Evolutionary conservation across 1,140 invertebrate species (phyloP), one percentile per base, ranked within the genome.

Genomic region (Mactra quadrangularis): DNA sequence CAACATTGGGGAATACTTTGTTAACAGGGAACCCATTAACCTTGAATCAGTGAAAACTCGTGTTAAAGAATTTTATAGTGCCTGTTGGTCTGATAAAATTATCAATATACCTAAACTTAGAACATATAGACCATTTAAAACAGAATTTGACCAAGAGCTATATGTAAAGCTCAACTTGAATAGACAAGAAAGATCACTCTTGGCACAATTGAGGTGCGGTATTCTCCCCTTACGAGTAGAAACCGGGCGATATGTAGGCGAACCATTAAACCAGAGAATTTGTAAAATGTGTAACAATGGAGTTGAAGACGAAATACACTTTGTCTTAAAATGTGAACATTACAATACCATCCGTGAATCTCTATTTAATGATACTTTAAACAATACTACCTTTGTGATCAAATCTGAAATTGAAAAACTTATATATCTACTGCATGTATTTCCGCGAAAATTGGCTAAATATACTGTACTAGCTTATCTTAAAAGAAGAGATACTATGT

Each of bases 191-290:
- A 7, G 64, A 1, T 68, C 64, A 35, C 38, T 68, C 17, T 22
- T 45, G 15, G 64, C 64, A 15, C 64, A 68, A 27, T n/a, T 68
- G 19, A 45, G 35, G 41, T 68, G 64, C 17, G 64, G 64, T 27
- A 50, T 47, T 27, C 38, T 68, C 13, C 64, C 64, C 1, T n/a
- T 68, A 6, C n/a, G 64, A 11, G 45, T 68, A 4, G 41, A 68
- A 29, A 68, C 64, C 25, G n/a, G n/a, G n/a, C n/a, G n/a, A n/a
- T n/a, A n/a, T n/a, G n/a, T n/a, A n/a, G n/a, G n/a, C n/a, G n/a
- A 68, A 68, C 3, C 29, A 33, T 7, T 35, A 19, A 31, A 62
- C 11, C 29, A 62, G n/a, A 62, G 59, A 62, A 27, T 41, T 41
- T 62, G 59, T 22, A 62, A 17, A 62, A 35, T 62, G 59, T 62